Evolutionary conservation across 2,797 vertebrate species (phyloP).

Genomic region (Coranthus polyacanthus): DNA sequence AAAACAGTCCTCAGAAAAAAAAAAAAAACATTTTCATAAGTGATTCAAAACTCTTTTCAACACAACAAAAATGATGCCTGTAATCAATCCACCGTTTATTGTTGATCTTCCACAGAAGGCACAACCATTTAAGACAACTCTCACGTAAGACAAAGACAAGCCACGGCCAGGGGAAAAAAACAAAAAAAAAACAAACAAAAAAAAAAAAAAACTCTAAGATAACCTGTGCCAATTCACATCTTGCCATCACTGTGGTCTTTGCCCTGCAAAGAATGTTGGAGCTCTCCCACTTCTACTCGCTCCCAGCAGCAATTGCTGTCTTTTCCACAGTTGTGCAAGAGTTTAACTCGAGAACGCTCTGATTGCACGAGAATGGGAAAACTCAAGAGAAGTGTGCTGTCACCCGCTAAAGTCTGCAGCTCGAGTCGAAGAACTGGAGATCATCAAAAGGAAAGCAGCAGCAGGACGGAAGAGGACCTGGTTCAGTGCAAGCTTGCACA

Average conservation of each 20-base stretch:
- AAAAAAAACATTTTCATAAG: constrained; percentile 66
- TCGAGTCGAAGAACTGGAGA: constrained; percentile 49
- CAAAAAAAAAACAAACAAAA: background rate
- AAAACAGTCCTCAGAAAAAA: constrained; percentile 60
- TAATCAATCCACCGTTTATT: constrained; percentile 51
- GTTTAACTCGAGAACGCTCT: constrained; percentile 55
- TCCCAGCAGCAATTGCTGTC: constrained; percentile 65
- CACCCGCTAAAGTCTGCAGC: constrained; percentile 58
- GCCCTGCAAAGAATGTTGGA: constrained; percentile 63
- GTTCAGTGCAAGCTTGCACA: constrained; percentile 10
- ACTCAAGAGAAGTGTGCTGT: constrained; percentile 52
- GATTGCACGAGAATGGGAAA: constrained; percentile 57
- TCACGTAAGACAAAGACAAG: constrained; percentile 43
- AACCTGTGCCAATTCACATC: constrained; percentile 63
- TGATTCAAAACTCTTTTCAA: constrained; percentile 52
- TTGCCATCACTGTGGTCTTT: constrained; percentile 65
- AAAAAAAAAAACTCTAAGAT: constrained; percentile 5
- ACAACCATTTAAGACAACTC: constrained; percentile 44
- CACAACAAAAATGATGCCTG: constrained; percentile 45
- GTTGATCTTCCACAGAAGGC: constrained; percentile 51
- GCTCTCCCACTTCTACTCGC: constrained; percentile 51
- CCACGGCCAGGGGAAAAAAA: constrained; percentile 44
- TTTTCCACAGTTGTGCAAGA: constrained; percentile 69
- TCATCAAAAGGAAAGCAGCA: constrained; percentile 38
- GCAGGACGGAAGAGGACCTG: constrained; percentile 21